phyloP scores from a whole-genome alignment of 2,113 vertebrate genomes.

The Eulemur rufifrons region DNA sequence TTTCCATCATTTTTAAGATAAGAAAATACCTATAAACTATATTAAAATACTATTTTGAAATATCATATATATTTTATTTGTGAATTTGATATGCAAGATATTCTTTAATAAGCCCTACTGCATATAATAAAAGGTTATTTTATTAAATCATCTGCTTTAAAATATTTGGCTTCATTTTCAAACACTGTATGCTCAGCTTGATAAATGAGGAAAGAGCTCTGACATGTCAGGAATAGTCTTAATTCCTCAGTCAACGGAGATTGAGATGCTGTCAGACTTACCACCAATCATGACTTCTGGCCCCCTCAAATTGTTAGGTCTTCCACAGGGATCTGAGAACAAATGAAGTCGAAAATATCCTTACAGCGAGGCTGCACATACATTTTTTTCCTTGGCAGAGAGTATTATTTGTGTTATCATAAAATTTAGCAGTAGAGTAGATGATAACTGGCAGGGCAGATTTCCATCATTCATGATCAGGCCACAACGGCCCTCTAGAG shows the following conservation, averaged over 20 bases:
- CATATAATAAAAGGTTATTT: background rate
- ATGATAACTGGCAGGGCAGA: background rate
- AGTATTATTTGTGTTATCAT: constrained; percentile 27
- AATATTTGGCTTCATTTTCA: background rate
- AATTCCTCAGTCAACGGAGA: background rate
- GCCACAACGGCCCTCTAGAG: background rate
- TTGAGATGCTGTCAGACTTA: constrained; percentile 16
- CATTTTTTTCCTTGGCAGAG: constrained; percentile 8
- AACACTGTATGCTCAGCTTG: background rate
- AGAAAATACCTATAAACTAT: background rate
- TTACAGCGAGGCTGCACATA: background rate
- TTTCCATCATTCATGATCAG: background rate
- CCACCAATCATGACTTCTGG: background rate
- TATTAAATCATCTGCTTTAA: constrained; percentile 39
- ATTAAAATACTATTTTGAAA: background rate
- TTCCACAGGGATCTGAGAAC: background rate
- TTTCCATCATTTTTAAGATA: background rate
- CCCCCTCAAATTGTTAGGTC: background rate
- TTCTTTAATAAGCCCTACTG: background rate
- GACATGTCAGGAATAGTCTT: constrained; percentile 33
- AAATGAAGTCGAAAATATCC: constrained; percentile 18
- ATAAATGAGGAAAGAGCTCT: background rate
- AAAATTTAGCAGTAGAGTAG: background rate
- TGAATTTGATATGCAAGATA: background rate
- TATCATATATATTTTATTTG: background rate